Evolutionary conservation across 1,140 invertebrate genomes (phyloP), one percentile per base, ranked within the genome.

Genomic region (Anastrepha ludens): DNA sequence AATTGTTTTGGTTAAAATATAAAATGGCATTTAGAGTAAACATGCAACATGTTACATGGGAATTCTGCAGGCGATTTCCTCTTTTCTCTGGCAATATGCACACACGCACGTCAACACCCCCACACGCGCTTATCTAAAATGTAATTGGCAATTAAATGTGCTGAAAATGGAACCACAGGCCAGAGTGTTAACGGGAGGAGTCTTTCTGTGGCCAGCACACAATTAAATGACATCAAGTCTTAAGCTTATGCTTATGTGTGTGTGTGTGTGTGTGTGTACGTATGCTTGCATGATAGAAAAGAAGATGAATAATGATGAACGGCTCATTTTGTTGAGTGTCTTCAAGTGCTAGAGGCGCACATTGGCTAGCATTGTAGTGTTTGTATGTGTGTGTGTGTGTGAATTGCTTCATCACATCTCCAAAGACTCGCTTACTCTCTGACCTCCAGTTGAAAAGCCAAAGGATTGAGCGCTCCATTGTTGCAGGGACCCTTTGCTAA

Each of bases 21-120:
- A 81, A 81, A 81, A 55, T 81, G 20, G 74, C 50, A 81, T 81
- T 81, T 81, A 81, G 47, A 81, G 47, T 55, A 81, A 81, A 81
- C 74, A 81, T 81, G 74, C 74, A 81, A 81, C 74, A 81, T 81
- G 74, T 47, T 55, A 81, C 50, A 81, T 81, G 74, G 47, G 44
- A 81, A 81, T 81, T 17, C 47, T 58, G 47, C 74, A 29, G 74
- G 74, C 74, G 47, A 50, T 29, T 50, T 81, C n/a, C 47, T 55
- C 47, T 81, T 81, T 44, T 58, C 9, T 29, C 47, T 8, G 17
- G 6, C 74, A 29, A 29, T 1, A 29, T 29, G 44, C 44, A 81
- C 74, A 81, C 47, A 1, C 47, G 20, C 70, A 74, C 44, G 20
- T 17, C 17, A 50, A 20, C 70, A 47, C 6, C 50, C 6, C 50